These are phyloP conservation scores for Scaptomyza hsui DNA, from an alignment of 1,140 invertebrate species.

Conservation along the genomic window DNA sequence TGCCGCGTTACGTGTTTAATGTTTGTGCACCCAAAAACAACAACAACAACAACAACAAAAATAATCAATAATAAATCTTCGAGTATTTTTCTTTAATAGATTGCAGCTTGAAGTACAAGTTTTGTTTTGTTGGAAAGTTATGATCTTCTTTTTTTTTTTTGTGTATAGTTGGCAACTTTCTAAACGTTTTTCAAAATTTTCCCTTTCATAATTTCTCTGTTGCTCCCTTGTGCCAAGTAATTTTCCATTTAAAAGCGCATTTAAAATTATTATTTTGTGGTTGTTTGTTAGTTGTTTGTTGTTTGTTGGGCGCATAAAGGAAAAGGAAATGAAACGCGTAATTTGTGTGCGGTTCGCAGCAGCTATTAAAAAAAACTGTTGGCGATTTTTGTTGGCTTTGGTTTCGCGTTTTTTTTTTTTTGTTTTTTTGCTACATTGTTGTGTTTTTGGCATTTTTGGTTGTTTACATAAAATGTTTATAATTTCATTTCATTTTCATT, in stretches of 20 bases:
- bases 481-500: slow-evolving; percentile 66
- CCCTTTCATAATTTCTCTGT: slow-evolving; percentile 19
- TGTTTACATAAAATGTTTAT: slow-evolving; percentile 79
- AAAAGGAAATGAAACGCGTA: slow-evolving; percentile 79
- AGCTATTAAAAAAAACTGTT: slow-evolving; percentile 51
- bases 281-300: slow-evolving; percentile 21
- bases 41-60: slow-evolving; percentile 9
- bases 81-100: slow-evolving; percentile 14
- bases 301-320: slow-evolving; percentile 43
- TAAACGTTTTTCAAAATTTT: slow-evolving; percentile 11
- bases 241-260: slow-evolving; percentile 51
- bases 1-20: slow-evolving; percentile 48
- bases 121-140: background rate
- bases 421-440: slow-evolving; percentile 40
- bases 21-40: background rate
- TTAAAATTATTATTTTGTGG: slow-evolving; percentile 44
- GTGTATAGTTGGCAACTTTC: slow-evolving; percentile 2
- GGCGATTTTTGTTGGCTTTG: slow-evolving; percentile 47
- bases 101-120: background rate
- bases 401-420: slow-evolving; percentile 42
- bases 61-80: slow-evolving; percentile 32
- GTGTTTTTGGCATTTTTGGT: slow-evolving; percentile 30
- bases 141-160: background rate
- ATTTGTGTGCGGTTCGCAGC: slow-evolving; percentile 65
- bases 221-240: slow-evolving; percentile 32